Conservation (phyloP, 1,140 invertebrate genomes). For the Lordiphosa collinella region DNA sequence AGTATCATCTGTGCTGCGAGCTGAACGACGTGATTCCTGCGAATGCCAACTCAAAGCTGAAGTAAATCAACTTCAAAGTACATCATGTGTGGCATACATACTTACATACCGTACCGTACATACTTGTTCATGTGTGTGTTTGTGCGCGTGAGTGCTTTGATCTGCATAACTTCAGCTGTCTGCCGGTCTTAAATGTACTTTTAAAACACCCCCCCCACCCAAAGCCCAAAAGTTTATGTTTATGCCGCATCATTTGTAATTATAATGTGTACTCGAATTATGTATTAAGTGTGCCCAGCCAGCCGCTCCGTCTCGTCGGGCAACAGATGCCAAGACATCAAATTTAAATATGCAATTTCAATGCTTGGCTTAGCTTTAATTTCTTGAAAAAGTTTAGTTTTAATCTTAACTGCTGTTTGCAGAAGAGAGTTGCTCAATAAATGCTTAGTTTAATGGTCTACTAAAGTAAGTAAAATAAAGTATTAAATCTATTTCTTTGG, state of each 20-base stretch:
- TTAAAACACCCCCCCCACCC: conserved; percentile 27
- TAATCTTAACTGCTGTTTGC: conserved; percentile 17
- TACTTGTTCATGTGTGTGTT: conserved; percentile 14
- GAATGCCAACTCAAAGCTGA: conserved; percentile 70
- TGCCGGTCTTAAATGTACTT: conserved; percentile 30
- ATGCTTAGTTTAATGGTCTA: too few species aligned
- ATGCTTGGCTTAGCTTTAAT: conserved; percentile 6
- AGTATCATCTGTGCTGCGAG: conserved; percentile 72
- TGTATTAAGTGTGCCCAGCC: conserved; percentile 44
- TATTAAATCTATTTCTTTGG: too few species aligned
- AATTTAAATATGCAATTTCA: conserved; percentile 32
- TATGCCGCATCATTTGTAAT: conserved; percentile 51
- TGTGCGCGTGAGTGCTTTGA: conserved; percentile 51
- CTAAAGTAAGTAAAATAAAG: too few species aligned
- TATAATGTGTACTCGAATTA: conserved; percentile 62
- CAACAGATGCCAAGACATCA: conserved; percentile 45
- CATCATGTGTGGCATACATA: conserved; percentile 36
- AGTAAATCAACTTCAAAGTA: conserved; percentile 64
- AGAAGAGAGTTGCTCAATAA: neutral
- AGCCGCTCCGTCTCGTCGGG: conserved; percentile 13
- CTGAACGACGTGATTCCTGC: conserved; percentile 67
- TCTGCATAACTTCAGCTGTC: conserved; percentile 39
- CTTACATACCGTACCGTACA: conserved; percentile 2
- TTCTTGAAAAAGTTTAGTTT: conserved; percentile 26
- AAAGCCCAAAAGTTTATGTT: conserved; percentile 48